Evolutionary conservation across 2,113 vertebrate species (phyloP).

Genomic region (Cochlearius cochlearius): DNA sequence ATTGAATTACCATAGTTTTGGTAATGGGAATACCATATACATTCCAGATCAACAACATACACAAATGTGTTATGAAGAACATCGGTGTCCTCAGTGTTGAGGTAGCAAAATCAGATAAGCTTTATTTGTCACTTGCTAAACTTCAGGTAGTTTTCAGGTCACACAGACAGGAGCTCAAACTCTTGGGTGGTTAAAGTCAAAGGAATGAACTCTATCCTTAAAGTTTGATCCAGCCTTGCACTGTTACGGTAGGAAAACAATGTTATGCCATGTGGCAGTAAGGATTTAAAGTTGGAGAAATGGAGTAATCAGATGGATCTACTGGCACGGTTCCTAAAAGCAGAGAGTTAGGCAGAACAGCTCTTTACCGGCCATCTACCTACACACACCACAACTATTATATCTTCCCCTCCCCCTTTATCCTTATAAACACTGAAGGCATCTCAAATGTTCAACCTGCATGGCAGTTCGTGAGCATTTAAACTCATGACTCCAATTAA

Average conservation of each 20-base stretch:
- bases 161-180: not conserved
- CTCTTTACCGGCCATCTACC: not conserved
- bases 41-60: not conserved
- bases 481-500: not conserved
- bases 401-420: not conserved
- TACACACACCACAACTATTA: not conserved
- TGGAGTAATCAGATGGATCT: not conserved
- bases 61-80: not conserved
- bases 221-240: not conserved
- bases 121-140: not conserved
- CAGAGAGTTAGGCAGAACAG: not conserved
- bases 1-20: not conserved
- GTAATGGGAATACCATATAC: not conserved
- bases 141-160: not conserved
- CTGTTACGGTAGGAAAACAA: not conserved
- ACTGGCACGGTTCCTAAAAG: not conserved
- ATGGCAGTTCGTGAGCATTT: not conserved
- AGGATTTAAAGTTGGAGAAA: not conserved
- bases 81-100: accelerated
- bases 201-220: not conserved
- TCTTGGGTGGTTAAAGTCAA: not conserved
- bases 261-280: not conserved
- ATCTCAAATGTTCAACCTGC: not conserved
- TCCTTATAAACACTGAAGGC: not conserved
- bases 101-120: not conserved